Percentiles rank a stretch among this genome's conserved stretches.
phyloP scores from a whole-genome alignment of 2,113 vertebrate genomes.

The Sylvia atricapilla region DNA sequence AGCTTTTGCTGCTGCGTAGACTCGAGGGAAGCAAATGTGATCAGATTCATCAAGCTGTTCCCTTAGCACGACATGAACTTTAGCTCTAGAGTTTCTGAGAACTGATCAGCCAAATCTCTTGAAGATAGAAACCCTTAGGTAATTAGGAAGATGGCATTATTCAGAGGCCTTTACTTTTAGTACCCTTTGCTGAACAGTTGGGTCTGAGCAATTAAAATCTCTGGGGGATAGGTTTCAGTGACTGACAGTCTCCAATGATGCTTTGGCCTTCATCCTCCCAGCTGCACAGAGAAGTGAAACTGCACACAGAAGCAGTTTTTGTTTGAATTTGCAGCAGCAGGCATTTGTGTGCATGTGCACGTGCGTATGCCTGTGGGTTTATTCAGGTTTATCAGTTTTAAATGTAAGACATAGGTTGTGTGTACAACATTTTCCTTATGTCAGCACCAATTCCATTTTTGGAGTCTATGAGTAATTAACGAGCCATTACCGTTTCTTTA shows the following conservation, averaged over 20 bases:
- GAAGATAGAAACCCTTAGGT: conserved; percentile 9
- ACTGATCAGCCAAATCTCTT: conserved; percentile 36
- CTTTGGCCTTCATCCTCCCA: not conserved
- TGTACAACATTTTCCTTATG: not conserved
- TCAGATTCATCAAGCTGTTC: conserved; percentile 3
- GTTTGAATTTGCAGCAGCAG: conserved; percentile 10
- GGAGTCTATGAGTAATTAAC: not conserved
- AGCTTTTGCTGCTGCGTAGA: not conserved
- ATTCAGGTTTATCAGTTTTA: conserved; percentile 10
- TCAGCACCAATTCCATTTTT: not conserved
- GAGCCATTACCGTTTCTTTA: not conserved
- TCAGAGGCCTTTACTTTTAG: conserved; percentile 2
- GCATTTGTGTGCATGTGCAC: not conserved
- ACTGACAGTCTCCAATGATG: conserved; percentile 9
- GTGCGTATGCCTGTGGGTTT: not conserved
- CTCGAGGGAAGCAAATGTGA: not conserved
- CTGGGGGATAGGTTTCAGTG: not conserved
- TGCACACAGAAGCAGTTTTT: conserved; percentile 45
- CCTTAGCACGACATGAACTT: conserved; percentile 21
- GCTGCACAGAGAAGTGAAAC: conserved; percentile 2
- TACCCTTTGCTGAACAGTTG: conserved; percentile 23
- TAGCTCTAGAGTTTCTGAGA: not conserved
- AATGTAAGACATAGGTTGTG: not conserved
- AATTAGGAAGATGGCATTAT: conserved; percentile 39
- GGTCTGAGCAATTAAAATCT: conserved; percentile 20